These are phyloP conservation scores for Phortica magna DNA, from an alignment of 2,888 invertebrate species.

Conservation along the genomic window DNA sequence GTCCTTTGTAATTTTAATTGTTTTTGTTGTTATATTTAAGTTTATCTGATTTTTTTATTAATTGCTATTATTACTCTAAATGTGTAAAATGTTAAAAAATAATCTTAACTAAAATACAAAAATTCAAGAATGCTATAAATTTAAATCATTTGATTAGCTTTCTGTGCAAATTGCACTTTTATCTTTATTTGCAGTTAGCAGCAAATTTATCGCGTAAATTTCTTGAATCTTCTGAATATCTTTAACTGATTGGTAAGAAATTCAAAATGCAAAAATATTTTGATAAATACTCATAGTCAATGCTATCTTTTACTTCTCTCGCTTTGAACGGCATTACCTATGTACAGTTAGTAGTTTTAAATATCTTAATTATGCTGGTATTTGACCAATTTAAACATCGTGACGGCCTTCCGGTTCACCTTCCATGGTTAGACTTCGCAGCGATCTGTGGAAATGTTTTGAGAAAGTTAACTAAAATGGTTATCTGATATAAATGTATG, in stretches of 20 bases:
- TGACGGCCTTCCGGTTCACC: constrained; percentile 68
- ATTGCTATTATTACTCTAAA: background rate
- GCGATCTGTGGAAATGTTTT: constrained; percentile 65
- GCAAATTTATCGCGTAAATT: background rate
- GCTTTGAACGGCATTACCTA: constrained; percentile 6
- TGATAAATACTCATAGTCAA: background rate
- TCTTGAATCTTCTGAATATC: background rate
- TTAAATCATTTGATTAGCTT: background rate
- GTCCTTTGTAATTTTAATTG: constrained; percentile 16
- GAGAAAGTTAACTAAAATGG: background rate
- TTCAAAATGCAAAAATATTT: background rate
- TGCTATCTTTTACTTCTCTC: background rate
- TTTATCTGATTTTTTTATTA: background rate
- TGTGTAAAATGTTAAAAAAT: constrained; percentile 8
- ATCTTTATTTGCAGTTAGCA: background rate
- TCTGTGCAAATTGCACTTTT: background rate
- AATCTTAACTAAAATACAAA: constrained; percentile 1
- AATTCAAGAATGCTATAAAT: background rate
- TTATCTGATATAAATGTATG: background rate
- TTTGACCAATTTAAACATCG: constrained; percentile 53
- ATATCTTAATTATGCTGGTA: constrained; percentile 14
- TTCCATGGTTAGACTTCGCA: constrained; percentile 76
- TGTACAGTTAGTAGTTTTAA: constrained; percentile 33
- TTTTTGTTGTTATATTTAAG: constrained; percentile 10
- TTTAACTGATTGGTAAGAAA: background rate